These are phyloP conservation scores for Nannoperca obscura DNA, from an alignment of 2,797 vertebrate species.

Conservation along the genomic window DNA sequence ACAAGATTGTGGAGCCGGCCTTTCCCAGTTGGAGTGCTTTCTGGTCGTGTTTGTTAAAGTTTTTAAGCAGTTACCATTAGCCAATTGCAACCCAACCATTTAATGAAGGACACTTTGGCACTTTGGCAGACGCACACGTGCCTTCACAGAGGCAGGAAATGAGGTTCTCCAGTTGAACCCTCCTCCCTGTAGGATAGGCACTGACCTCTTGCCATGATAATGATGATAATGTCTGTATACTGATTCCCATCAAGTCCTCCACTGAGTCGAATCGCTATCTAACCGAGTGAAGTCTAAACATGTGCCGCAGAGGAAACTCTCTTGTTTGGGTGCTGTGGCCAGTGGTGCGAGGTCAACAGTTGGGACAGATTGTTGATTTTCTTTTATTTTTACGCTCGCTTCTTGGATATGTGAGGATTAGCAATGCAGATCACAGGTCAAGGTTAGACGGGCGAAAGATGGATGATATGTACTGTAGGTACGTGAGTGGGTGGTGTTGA, in stretches of 20 bases:
- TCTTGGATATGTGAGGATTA: slow-evolving; percentile 20
- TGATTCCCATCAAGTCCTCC: background rate
- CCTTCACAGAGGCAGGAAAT: background rate
- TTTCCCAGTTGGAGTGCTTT: background rate
- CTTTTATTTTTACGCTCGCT: background rate
- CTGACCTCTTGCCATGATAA: slow-evolving; percentile 9
- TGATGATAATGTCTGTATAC: background rate
- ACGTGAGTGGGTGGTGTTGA: background rate
- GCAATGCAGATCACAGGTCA: background rate
- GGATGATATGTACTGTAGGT: background rate
- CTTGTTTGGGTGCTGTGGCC: background rate
- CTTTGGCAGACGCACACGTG: background rate
- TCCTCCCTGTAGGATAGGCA: background rate
- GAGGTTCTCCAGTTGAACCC: background rate
- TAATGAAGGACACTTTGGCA: background rate
- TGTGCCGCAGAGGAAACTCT: background rate
- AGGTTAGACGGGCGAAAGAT: background rate
- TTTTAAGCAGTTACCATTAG: background rate
- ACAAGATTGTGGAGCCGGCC: too few species aligned
- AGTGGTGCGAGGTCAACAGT: slow-evolving; percentile 6
- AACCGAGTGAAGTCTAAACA: slow-evolving; percentile 19
- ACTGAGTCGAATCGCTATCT: slow-evolving; percentile 22
- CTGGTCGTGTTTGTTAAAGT: background rate
- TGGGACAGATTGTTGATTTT: slow-evolving; percentile 35
- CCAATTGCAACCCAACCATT: background rate